A percentile compares a stretch with the other conserved stretches of the same genome.
phyloP scores from a whole-genome alignment of 2,888 invertebrate species.

The Trichopoda pennipes region DNA sequence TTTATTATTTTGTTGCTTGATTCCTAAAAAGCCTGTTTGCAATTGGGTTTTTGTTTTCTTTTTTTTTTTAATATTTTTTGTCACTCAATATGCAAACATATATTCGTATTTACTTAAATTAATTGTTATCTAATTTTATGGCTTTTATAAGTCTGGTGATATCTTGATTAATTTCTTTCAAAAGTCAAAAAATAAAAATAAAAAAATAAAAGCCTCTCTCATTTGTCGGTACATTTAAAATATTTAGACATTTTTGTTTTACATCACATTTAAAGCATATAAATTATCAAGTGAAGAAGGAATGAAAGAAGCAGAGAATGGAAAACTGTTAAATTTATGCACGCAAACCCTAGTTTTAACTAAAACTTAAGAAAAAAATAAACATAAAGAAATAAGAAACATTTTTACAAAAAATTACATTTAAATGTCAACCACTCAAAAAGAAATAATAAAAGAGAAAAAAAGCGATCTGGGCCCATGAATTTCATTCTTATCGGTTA shows the following conservation, averaged over 20 bases:
- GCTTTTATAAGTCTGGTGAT: slow-evolving; percentile 57
- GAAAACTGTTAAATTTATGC: slow-evolving; percentile 61
- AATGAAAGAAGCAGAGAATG: slow-evolving; percentile 22
- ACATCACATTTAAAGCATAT: slow-evolving; percentile 61
- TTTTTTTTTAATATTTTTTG: background rate
- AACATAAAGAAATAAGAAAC: slow-evolving; percentile 46
- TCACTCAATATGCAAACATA: background rate
- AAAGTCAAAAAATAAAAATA: slow-evolving; percentile 15
- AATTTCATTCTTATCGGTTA: slow-evolving; percentile 69
- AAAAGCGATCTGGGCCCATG: slow-evolving; percentile 62
- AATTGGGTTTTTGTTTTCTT: background rate
- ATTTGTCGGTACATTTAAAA: slow-evolving; percentile 63
- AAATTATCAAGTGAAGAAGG: slow-evolving; percentile 59
- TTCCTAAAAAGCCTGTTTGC: slow-evolving; percentile 3
- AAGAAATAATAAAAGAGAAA: slow-evolving; percentile 61
- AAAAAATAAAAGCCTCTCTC: slow-evolving; percentile 40
- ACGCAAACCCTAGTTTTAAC: slow-evolving; percentile 60
- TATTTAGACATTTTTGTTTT: slow-evolving; percentile 63
- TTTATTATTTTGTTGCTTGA: no score
- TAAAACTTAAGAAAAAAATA: slow-evolving; percentile 27
- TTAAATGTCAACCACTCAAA: slow-evolving; percentile 69
- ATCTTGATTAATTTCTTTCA: slow-evolving; percentile 61
- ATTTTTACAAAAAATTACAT: slow-evolving; percentile 62
- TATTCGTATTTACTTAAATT: slow-evolving; percentile 24
- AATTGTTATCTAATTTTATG: slow-evolving; percentile 55